Base-by-base conservation (phyloP, 2,113 vertebrate species). In the Mustela nigripes region DNA sequence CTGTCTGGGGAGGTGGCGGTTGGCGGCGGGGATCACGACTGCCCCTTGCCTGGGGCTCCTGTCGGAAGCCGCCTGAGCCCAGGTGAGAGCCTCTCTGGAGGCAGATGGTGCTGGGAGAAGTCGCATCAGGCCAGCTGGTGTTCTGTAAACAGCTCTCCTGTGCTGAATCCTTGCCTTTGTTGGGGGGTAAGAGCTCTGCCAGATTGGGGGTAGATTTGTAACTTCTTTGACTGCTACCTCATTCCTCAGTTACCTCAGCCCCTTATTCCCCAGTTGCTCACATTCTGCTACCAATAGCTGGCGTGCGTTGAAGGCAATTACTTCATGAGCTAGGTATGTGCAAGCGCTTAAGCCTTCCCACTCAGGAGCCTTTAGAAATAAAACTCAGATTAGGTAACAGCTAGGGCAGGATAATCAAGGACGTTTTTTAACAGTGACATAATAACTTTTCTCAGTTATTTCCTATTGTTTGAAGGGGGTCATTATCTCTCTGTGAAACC, bases 101-200 rank as follows among this genome's bases (percentile, higher is more conserved):
- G 97, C 99, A 99, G 99, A 99, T 99, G 99, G 98, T 97, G 97
- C 98, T 97, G 97, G 97, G 94, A 98, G 97, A 97, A 98, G 98
- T 98, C 96, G 84, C 94, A 94, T 91, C 89, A 97, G 97, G 97
- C 98, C 99, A 98, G 98, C 98, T 99, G 98, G 98, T 98, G 96
- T 97, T 98, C 94, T 74, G 3, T 94, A 97, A 78, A 96, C 95
- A 98, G 97, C 96, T 98, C 98, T 98, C 97, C 97, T 98, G 98
- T 98, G 96, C 65, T 12, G 4, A 21, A 36, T 7, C 14, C 82
- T 88, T 26, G 84, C 24, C 53, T 96, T 82, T 81, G 81, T 36
- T 42, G 21, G 63, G 63, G n/a, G 83, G 69, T 36, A 89, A 90
- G 71, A 82, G 71, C 76, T 62, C 84, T 93, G 93, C 95, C 81